A percentile compares a stretch with the other conserved stretches of the same genome.
Conservation (phyloP, 2,113 vertebrate genomes). For the Calidris pygmaea region DNA sequence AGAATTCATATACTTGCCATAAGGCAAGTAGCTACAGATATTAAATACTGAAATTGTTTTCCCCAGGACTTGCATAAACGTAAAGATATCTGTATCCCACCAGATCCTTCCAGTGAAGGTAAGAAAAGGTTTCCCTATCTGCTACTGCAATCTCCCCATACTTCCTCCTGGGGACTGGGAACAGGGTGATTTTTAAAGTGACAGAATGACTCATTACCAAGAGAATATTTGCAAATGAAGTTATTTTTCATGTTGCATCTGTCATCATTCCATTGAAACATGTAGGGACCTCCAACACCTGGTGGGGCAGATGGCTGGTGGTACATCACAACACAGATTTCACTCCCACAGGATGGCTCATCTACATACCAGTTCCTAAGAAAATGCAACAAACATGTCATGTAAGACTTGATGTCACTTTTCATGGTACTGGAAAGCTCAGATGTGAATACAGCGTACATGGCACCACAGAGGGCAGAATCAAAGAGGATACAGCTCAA, state of each 20-base stretch:
- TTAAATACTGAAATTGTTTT: background rate
- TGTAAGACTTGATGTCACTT: background rate
- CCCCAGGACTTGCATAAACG: too few species aligned
- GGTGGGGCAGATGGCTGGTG: constrained; percentile 82
- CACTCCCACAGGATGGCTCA: constrained; percentile 90
- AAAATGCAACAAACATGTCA: background rate
- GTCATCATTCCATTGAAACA: constrained; percentile 92
- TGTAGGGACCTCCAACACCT: constrained; percentile 79
- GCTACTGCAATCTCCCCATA: background rate
- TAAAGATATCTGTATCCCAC: background rate
- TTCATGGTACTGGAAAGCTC: background rate
- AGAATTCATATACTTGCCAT: background rate
- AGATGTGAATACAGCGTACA: accelerated
- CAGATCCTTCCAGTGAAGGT: background rate
- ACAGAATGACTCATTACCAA: constrained; percentile 72
- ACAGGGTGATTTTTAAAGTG: background rate
- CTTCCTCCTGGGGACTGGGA: background rate
- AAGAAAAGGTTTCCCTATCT: background rate
- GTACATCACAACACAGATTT: constrained; percentile 91
- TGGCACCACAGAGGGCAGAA: background rate
- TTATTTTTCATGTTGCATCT: constrained; percentile 93
- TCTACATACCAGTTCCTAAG: constrained; percentile 92
- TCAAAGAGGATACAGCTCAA: background rate
- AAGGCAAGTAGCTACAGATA: background rate
- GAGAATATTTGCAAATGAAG: constrained; percentile 94